Evolutionary conservation across 2,888 invertebrate genomes (phyloP).

Genomic region (Ligdia adustata): DNA sequence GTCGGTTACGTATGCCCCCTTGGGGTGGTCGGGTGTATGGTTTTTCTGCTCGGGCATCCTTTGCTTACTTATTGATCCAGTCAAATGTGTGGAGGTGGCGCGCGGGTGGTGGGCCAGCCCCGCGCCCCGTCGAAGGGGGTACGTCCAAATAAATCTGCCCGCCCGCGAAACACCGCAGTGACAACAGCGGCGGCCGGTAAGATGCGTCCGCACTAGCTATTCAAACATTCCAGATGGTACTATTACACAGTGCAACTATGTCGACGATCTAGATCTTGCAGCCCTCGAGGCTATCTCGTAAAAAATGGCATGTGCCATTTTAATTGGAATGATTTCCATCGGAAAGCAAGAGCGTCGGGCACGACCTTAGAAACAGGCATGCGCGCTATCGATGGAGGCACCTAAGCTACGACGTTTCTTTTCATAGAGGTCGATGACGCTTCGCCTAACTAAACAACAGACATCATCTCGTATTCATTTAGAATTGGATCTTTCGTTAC

Average conservation of each 20-base stretch:
- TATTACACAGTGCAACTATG: constrained; percentile 21
- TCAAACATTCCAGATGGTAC: constrained; percentile 55
- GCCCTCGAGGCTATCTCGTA: constrained; percentile 23
- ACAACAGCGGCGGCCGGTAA: constrained; percentile 81
- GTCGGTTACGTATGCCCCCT: constrained; percentile 84
- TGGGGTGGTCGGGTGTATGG: constrained; percentile 83
- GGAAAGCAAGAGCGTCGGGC: constrained; percentile 61
- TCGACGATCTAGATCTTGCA: constrained; percentile 24
- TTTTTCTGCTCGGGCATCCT: constrained; percentile 85
- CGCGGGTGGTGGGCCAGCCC: constrained; percentile 78
- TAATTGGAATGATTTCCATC: constrained; percentile 74
- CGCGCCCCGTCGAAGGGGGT: constrained; percentile 72
- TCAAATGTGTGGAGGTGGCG: constrained; percentile 85
- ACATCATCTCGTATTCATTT: constrained; percentile 48
- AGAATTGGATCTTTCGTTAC: constrained; percentile 25
- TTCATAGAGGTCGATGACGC: constrained; percentile 72
- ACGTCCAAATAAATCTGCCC: constrained; percentile 85
- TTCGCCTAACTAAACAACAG: constrained; percentile 56
- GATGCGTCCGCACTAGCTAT: constrained; percentile 80
- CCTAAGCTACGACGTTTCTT: constrained; percentile 70
- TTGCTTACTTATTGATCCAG: constrained; percentile 86
- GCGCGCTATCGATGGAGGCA: constrained; percentile 71
- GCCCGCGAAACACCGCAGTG: constrained; percentile 84
- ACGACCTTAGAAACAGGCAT: constrained; percentile 78
- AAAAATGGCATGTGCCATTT: constrained; percentile 56